phyloP scores from a whole-genome alignment of 2,888 invertebrate genomes.

The Rhabditoides inermis region DNA sequence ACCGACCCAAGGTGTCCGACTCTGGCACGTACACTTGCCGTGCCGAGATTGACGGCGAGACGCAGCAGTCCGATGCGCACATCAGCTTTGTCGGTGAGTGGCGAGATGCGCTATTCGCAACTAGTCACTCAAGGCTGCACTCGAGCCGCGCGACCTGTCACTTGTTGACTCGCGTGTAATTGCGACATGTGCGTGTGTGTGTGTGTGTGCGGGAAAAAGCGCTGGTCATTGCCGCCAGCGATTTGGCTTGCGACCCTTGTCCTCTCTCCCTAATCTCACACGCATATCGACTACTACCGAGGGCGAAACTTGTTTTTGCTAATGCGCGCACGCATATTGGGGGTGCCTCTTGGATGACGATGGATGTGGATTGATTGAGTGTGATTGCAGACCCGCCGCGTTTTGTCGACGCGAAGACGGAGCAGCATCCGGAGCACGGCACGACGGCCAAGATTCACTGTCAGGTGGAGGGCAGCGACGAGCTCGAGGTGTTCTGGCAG shows the following conservation, averaged over 20 bases:
- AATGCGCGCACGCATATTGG: too few species aligned
- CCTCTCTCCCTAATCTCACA: too few species aligned
- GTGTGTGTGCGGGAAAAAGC: too few species aligned
- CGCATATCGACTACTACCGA: too few species aligned
- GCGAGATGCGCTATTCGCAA: too few species aligned
- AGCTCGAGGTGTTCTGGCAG: slow-evolving; percentile 37
- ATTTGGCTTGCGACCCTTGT: too few species aligned
- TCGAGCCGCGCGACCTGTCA: too few species aligned
- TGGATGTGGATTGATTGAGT: not conserved
- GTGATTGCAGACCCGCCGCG: slow-evolving; percentile 30
- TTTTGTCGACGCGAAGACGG: slow-evolving; percentile 24
- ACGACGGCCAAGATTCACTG: slow-evolving; percentile 33
- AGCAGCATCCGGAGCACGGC: slow-evolving; percentile 40
- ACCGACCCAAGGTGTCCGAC: slow-evolving; percentile 22
- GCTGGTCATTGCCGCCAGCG: too few species aligned
- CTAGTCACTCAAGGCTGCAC: too few species aligned
- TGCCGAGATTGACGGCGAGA: slow-evolving; percentile 19
- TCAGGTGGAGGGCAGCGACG: slow-evolving; percentile 22
- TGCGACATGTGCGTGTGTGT: too few species aligned
- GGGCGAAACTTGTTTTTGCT: too few species aligned
- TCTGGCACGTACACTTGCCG: slow-evolving; percentile 27
- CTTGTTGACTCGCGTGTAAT: too few species aligned
- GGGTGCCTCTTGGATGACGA: not conserved
- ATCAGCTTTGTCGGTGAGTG: slow-evolving; percentile 31
- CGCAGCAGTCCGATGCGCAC: slow-evolving; percentile 19